Evolutionary conservation across 2,113 vertebrate genomes (phyloP).

Genomic region (Trichechus manatus): DNA sequence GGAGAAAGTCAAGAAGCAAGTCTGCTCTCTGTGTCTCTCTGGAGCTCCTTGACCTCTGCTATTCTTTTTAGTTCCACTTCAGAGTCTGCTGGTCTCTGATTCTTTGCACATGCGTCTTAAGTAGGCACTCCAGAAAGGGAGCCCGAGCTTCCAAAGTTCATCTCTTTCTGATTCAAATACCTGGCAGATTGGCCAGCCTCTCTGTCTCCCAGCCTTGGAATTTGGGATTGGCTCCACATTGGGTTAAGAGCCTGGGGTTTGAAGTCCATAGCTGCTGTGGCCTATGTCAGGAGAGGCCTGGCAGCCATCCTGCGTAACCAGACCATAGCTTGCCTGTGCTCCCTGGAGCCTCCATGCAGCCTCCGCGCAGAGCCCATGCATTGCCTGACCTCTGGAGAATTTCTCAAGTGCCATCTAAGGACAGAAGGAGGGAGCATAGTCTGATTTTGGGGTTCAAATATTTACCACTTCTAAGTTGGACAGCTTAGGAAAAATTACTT

Average conservation of each 20-base stretch:
- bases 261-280: neutral
- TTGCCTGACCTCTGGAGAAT: neutral
- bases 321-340: neutral
- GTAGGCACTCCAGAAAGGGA: neutral
- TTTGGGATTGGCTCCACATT: too few species aligned
- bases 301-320: neutral
- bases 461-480: neutral
- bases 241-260: neutral
- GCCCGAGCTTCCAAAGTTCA: neutral
- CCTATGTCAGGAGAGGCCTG: neutral
- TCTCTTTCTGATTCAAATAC: too few species aligned
- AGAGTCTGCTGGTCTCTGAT: neutral
- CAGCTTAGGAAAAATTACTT: neutral
- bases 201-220: neutral
- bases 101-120: neutral
- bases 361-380: neutral
- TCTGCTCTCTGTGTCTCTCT: neutral
- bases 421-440: neutral
- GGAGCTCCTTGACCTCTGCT: neutral
- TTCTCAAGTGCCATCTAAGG: neutral
- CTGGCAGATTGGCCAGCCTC: neutral
- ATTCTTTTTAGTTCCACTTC: neutral
- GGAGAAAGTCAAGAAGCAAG: neutral
- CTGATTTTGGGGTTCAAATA: neutral
- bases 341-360: neutral